Conservation (phyloP, 1,140 invertebrate species). For the Cyclargus thomasi region DNA sequence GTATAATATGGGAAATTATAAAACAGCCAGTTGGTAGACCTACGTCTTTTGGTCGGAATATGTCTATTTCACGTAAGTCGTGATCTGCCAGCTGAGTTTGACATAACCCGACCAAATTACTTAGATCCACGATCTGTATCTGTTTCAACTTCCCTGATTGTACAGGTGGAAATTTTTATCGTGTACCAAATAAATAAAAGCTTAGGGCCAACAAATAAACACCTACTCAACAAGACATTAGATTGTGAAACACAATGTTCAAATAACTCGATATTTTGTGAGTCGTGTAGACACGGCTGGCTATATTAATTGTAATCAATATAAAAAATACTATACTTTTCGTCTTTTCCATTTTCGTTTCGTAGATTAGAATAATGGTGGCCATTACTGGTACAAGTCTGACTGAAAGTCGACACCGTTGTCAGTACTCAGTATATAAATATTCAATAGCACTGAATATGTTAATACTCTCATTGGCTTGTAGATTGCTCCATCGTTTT, state of each 20-base stretch:
- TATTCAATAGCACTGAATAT: conserved; percentile 73
- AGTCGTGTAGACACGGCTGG: not conserved
- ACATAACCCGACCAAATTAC: too few relatives aligned
- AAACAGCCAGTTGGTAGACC: too few relatives aligned
- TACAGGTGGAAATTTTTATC: too few relatives aligned
- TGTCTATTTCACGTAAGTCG: too few relatives aligned
- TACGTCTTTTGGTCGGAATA: too few relatives aligned
- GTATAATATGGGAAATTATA: too few relatives aligned
- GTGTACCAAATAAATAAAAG: too few relatives aligned
- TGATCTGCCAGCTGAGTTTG: too few relatives aligned
- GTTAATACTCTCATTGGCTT: conserved; percentile 72
- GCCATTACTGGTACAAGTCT: conserved; percentile 62
- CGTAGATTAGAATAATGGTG: conserved; percentile 28
- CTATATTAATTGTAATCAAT: conserved; percentile 8
- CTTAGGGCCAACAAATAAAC: too few relatives aligned
- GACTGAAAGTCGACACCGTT: conserved; percentile 55
- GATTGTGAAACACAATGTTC: not conserved
- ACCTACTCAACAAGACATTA: too few relatives aligned
- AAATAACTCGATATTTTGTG: conserved; percentile 10
- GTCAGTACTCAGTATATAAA: conserved; percentile 62
- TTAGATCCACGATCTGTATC: too few relatives aligned
- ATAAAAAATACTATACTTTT: conserved; percentile 15
- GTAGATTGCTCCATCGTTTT: conserved; percentile 72
- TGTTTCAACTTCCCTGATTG: too few relatives aligned
- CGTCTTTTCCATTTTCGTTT: conserved; percentile 22